Conservation (phyloP, 2,797 vertebrate genomes). For the Pseudochirops cupreus region DNA sequence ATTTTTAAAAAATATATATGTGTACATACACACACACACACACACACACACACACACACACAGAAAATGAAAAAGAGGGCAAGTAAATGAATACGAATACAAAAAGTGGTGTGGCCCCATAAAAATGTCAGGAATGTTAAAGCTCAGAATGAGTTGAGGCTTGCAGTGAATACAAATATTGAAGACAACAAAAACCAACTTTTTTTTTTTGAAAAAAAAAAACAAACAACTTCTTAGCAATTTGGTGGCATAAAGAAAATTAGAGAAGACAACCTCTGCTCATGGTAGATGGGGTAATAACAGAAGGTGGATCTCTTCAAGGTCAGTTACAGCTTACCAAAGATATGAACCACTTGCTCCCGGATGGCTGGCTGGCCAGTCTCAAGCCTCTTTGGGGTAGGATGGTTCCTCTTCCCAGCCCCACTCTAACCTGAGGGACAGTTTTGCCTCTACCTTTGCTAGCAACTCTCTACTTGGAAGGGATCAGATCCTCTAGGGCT, state of each 20-base stretch:
- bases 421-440: neutral
- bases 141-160: neutral
- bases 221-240: neutral
- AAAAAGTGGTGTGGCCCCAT: neutral
- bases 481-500: neutral
- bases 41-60: neutral
- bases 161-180: neutral
- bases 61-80: neutral
- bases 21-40: neutral
- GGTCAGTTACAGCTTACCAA: neutral
- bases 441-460: neutral
- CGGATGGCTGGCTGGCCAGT: neutral
- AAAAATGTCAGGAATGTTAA: neutral
- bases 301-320: neutral
- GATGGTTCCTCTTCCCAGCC: neutral
- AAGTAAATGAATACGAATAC: neutral
- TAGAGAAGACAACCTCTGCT: neutral
- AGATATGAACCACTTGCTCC: neutral
- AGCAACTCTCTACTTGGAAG: neutral
- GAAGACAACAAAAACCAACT: neutral
- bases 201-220: neutral
- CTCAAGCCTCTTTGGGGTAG: neutral
- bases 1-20: neutral
- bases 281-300: neutral
- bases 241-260: neutral